Evolutionary conservation across 2,797 vertebrate genomes (phyloP).

Genomic region (Urophycis tenuis): DNA sequence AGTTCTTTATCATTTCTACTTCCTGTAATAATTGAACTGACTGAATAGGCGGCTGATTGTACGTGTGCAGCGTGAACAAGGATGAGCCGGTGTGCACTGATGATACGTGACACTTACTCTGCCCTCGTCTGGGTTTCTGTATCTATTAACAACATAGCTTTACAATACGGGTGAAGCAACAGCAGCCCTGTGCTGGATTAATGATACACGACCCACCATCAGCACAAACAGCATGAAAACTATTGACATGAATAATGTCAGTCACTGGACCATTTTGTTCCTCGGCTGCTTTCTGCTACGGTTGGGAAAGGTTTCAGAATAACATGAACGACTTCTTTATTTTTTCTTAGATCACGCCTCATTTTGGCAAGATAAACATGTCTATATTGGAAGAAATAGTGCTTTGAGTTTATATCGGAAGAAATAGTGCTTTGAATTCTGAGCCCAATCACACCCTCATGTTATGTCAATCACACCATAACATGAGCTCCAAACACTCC

Average conservation of each 20-base stretch:
- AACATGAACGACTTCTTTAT: too few species aligned
- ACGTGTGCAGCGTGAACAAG: background rate
- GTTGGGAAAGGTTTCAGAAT: background rate
- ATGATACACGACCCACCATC: slow-evolving; percentile 22
- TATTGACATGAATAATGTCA: background rate
- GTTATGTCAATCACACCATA: background rate
- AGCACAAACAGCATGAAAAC: background rate
- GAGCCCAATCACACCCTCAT: too few species aligned
- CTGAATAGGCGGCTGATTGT: background rate
- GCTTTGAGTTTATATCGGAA: background rate
- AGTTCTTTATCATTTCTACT: slow-evolving; percentile 12
- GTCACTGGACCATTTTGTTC: background rate
- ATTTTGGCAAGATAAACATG: background rate
- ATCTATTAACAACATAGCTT: slow-evolving; percentile 33
- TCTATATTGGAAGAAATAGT: background rate
- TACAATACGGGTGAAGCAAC: slow-evolving; percentile 18
- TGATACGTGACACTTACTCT: slow-evolving; percentile 17
- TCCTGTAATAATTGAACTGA: background rate
- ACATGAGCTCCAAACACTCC: too few species aligned
- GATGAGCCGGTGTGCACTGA: slow-evolving; percentile 6
- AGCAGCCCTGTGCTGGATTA: slow-evolving; percentile 1
- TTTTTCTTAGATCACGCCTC: background rate
- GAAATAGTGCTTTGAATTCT: too few species aligned
- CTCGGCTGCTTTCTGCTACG: background rate
- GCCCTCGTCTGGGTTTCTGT: slow-evolving; percentile 30